phyloP scores from a whole-genome alignment of 2,113 vertebrate genomes.

The Paramisgurnus dabryanus region DNA sequence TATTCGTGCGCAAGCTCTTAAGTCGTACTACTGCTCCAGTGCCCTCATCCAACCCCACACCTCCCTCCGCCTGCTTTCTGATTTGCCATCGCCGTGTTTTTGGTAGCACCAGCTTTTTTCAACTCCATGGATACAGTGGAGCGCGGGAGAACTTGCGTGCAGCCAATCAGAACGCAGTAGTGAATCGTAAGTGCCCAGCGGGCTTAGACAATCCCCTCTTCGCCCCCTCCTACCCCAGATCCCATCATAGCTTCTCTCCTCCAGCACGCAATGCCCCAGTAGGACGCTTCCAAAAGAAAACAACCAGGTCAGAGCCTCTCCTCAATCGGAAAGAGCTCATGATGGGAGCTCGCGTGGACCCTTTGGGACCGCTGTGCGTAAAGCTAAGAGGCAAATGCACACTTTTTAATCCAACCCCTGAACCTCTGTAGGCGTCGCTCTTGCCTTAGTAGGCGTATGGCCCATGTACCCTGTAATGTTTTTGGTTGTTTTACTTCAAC shows the following conservation, averaged over 20 bases:
- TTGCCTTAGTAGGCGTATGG: neutral
- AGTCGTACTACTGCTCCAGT: constrained; percentile 72
- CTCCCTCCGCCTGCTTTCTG: constrained; percentile 39
- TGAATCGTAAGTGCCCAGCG: constrained; percentile 64
- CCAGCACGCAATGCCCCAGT: constrained; percentile 69
- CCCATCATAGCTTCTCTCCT: constrained; percentile 29
- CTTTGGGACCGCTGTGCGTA: constrained; percentile 25
- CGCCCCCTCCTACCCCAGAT: neutral
- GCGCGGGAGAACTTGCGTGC: constrained; percentile 64
- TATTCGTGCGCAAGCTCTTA: constrained; percentile 71
- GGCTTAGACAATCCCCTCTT: constrained; percentile 63
- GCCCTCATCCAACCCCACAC: constrained; percentile 47
- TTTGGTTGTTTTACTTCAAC: neutral
- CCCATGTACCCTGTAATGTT: constrained; percentile 11
- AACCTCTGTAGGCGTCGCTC: neutral
- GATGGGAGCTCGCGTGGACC: constrained; percentile 4
- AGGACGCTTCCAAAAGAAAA: constrained; percentile 72
- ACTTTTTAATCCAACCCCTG: constrained; percentile 2
- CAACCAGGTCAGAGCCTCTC: constrained; percentile 50
- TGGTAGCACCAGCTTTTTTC: constrained; percentile 75
- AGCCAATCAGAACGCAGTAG: constrained; percentile 72
- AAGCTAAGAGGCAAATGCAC: constrained; percentile 28
- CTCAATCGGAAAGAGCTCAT: constrained; percentile 24
- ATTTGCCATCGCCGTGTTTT: constrained; percentile 73
- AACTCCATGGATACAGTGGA: constrained; percentile 80